Evolutionary conservation across 30 jellyfish, hydroid and myxozoan species (phyloP).

Genomic region (Rhopilema esculentum): DNA sequence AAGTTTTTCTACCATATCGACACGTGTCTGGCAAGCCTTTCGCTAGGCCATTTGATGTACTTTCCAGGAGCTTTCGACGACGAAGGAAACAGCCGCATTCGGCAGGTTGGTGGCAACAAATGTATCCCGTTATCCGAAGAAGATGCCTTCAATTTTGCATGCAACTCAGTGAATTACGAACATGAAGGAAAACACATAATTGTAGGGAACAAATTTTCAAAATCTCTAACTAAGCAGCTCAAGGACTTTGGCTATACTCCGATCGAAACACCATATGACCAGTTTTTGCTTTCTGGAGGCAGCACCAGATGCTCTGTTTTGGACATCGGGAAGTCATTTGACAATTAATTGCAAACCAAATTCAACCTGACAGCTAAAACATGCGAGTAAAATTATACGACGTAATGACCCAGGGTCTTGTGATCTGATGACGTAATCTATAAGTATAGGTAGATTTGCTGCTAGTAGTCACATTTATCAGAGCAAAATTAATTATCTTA

Average conservation of each 20-base stretch:
- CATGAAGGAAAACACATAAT: constrained; percentile 56
- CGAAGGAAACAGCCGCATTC: constrained; percentile 65
- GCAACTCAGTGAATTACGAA: constrained; percentile 64
- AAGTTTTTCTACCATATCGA: constrained; percentile 67
- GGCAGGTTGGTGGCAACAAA: constrained; percentile 52
- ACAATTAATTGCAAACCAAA: not conserved
- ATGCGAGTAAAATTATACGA: not conserved
- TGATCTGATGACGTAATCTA: no score
- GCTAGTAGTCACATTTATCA: no score
- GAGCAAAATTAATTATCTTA: no score
- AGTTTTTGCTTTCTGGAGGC: constrained; percentile 71
- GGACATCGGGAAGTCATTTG: constrained; percentile 38
- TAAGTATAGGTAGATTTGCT: no score
- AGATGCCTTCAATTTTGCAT: constrained; percentile 69
- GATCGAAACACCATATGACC: constrained; percentile 62
- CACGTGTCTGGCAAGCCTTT: constrained; percentile 74
- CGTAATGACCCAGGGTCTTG: no score
- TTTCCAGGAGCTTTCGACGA: constrained; percentile 64
- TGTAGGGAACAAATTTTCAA: constrained; percentile 66
- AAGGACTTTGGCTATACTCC: constrained; percentile 42
- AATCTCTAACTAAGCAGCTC: constrained; percentile 18
- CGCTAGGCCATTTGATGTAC: constrained; percentile 70
- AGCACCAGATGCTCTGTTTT: constrained; percentile 68
- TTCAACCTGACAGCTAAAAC: not conserved
- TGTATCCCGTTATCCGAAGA: constrained; percentile 60